Base-by-base conservation (phyloP, 2,888 invertebrate species). In the Bimastos eiseni region DNA sequence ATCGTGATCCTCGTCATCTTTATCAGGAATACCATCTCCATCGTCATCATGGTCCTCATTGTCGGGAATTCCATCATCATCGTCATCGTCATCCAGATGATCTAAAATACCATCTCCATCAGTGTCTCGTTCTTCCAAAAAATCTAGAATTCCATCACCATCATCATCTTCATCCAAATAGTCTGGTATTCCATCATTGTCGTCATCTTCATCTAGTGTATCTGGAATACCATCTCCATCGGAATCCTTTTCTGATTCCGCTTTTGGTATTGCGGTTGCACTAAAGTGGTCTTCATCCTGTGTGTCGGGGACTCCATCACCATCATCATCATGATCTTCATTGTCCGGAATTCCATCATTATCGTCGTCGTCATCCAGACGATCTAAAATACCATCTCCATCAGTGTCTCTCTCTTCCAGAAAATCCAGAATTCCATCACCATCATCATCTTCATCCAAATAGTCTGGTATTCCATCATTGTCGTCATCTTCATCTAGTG, bases 331-430 rank as follows among this genome's bases (percentile, higher is more conserved):
- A n/a, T 93, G 90, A 89, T 93, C 92, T 49, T 91, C 33, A 70
- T 91, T 92, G 70, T 93, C 93, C 33, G 93, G 94, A 84, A 94
- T 93, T 0, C 94, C 94, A 91, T 94, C 94, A 34, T 93, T 86
- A 41, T 90, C 91, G 34, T 91, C 92, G 37, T 90, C 90, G 49
- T 91, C 89, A 44, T 91, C 91, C 44, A 90, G 91, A 33, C 91
- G 30, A 41, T 86, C 41, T 24, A 41, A n/a, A 41, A 86, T 88
- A 2, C 90, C 91, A 89, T 93, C 92, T 41, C 91, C 92, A 90
- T 92, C 93, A 13, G 55, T 34, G 41, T 92, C 92, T 88, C 90
- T 90, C 37, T 92, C 91, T 41, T 91, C 92, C 36, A 91, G 49
- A 37, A 41, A 88, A 44, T 92, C 92, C 49, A 93, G 93, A 21